Percentiles rank a stretch among this genome's conserved stretches.
Evolutionary conservation across 30 jellyfish, hydroid and myxozoan genomes (phyloP).

Genomic region (Turritopsis dohrnii): DNA sequence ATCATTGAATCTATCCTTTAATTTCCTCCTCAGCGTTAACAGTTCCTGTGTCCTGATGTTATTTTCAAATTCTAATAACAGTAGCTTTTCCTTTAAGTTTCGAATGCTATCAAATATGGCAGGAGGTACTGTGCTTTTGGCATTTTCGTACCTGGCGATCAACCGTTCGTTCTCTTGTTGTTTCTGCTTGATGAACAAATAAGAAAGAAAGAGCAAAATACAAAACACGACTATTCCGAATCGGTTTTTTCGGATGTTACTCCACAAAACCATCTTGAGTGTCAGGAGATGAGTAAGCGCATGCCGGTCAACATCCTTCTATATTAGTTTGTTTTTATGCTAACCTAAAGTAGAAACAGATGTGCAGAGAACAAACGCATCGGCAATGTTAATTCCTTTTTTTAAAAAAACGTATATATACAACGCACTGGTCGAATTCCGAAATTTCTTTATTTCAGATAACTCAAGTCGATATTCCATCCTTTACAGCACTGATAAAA

Average conservation of each 20-base stretch:
- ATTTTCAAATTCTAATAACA: constrained; percentile 60
- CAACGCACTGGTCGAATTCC: too few relatives aligned
- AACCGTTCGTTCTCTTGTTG: constrained; percentile 26
- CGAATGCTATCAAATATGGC: constrained; percentile 43
- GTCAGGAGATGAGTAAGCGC: not conserved
- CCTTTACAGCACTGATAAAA: too few relatives aligned
- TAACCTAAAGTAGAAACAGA: not conserved
- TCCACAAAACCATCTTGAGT: constrained; percentile 22
- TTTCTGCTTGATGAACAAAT: constrained; percentile 31
- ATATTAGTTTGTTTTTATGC: too few relatives aligned
- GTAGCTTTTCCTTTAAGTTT: constrained; percentile 44
- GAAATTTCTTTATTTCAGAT: too few relatives aligned
- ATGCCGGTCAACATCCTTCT: not conserved
- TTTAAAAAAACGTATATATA: too few relatives aligned
- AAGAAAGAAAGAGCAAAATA: constrained; percentile 2
- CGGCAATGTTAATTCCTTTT: too few relatives aligned
- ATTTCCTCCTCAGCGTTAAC: constrained; percentile 46
- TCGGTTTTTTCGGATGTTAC: constrained; percentile 34
- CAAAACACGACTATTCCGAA: constrained; percentile 18
- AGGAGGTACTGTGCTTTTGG: constrained; percentile 48
- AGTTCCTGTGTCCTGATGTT: constrained; percentile 62
- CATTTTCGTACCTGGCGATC: constrained; percentile 17
- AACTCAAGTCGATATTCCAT: too few relatives aligned
- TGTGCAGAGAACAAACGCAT: too few relatives aligned
- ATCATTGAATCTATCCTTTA: constrained; percentile 43